Conservation (phyloP, 1,140 invertebrate genomes). For the Eciton burchellii region DNA sequence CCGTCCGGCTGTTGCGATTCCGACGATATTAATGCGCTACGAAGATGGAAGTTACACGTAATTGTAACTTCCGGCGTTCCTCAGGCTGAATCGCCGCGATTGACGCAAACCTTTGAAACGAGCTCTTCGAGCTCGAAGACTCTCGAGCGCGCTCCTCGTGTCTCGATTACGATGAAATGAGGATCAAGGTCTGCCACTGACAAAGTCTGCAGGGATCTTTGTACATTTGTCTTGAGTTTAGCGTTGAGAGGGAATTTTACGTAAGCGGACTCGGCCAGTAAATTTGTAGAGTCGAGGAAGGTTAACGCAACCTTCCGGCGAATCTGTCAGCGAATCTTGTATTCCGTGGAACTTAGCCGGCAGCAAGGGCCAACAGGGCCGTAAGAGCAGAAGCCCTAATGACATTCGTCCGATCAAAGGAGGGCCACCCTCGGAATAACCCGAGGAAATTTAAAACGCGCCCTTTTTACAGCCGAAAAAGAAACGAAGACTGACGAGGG, state of each 20-base stretch:
- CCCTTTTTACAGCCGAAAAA: constrained; percentile 74
- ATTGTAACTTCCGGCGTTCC: background rate
- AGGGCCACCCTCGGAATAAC: constrained; percentile 77
- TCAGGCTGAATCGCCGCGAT: too few relatives aligned
- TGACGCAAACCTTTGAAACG: too few relatives aligned
- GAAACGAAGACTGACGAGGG: constrained; percentile 78
- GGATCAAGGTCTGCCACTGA: too few relatives aligned
- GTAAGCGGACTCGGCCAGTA: background rate
- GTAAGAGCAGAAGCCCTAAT: constrained; percentile 74
- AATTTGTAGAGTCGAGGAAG: constrained; percentile 1
- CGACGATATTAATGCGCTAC: background rate
- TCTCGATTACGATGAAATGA: background rate
- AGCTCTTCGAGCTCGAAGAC: background rate
- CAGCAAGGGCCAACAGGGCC: constrained; percentile 39
- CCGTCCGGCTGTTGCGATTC: constrained; percentile 20
- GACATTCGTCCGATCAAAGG: constrained; percentile 81
- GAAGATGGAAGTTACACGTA: constrained; percentile 3
- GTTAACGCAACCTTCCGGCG: constrained; percentile 18
- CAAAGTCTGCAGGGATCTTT: background rate
- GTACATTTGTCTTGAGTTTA: background rate
- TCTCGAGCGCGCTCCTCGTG: background rate
- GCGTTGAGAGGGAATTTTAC: background rate
- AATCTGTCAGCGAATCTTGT: constrained; percentile 31
- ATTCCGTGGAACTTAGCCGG: constrained; percentile 6
- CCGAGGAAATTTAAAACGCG: constrained; percentile 82